These are phyloP conservation scores for Sebastolobus altivelis DNA, from an alignment of 2,797 vertebrate species.

Conservation along the genomic window DNA sequence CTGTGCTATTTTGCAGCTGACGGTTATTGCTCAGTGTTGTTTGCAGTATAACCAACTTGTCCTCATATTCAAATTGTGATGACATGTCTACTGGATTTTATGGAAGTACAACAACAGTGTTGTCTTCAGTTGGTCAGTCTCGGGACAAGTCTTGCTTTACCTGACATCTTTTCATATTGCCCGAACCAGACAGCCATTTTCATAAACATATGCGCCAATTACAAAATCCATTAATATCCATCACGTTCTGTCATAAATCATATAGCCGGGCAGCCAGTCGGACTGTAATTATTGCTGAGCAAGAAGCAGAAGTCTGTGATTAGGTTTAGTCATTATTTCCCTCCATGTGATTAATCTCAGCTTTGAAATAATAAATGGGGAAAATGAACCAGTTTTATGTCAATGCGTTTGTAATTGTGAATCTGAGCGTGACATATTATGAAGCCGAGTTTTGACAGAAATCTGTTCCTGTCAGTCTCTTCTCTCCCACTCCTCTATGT, in stretches of 20 bases:
- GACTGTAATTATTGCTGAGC: slow-evolving; percentile 86
- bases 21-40: background rate
- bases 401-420: slow-evolving; percentile 80
- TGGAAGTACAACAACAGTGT: background rate
- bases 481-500: slow-evolving; percentile 39
- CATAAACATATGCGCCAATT: slow-evolving; percentile 86
- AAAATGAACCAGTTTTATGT: slow-evolving; percentile 79
- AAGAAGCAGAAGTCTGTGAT: slow-evolving; percentile 85
- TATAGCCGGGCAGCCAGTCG: slow-evolving; percentile 77
- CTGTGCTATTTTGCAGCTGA: background rate
- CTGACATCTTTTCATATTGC: slow-evolving; percentile 74
- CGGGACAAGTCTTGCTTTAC: slow-evolving; percentile 49
- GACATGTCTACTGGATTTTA: background rate
- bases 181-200: slow-evolving; percentile 78
- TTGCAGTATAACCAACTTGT: background rate
- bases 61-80: background rate
- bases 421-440: slow-evolving; percentile 77
- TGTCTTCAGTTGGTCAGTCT: slow-evolving; percentile 30
- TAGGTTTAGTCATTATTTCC: slow-evolving; percentile 84
- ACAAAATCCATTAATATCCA: slow-evolving; percentile 88
- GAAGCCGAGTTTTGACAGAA: slow-evolving; percentile 71
- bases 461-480: slow-evolving; percentile 68
- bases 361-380: slow-evolving; percentile 83
- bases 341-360: slow-evolving; percentile 82
- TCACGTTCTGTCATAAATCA: slow-evolving; percentile 87